Evolutionary conservation across 2,888 invertebrate species (phyloP).

Genomic region (Mythimna pallens): DNA sequence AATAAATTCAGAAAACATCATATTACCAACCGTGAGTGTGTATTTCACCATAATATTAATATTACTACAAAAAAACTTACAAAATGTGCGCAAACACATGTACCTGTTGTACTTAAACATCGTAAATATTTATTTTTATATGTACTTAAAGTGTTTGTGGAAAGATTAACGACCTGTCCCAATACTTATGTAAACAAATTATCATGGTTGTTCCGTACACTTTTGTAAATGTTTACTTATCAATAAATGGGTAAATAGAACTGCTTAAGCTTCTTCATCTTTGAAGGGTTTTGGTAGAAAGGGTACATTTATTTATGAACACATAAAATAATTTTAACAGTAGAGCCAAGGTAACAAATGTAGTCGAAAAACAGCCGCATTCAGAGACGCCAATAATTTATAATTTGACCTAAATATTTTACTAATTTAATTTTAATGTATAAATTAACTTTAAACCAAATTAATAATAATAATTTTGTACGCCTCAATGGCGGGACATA

Average conservation of each 20-base stretch:
- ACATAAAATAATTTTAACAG: too few species aligned
- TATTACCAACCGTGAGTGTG: constrained; percentile 11
- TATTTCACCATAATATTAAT: constrained; percentile 35
- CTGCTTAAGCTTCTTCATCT: background rate
- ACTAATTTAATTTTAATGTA: too few species aligned
- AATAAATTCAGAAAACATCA: constrained; percentile 41
- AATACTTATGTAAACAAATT: constrained; percentile 40
- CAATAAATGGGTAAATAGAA: background rate
- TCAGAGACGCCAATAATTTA: too few species aligned
- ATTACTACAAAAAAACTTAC: constrained; percentile 17
- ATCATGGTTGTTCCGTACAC: background rate
- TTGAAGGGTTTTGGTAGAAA: background rate
- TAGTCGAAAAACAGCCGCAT: too few species aligned
- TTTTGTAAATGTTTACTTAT: constrained; percentile 6
- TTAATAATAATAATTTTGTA: too few species aligned
- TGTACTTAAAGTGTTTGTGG: constrained; percentile 34
- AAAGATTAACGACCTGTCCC: constrained; percentile 42
- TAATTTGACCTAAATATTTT: too few species aligned
- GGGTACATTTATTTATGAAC: background rate
- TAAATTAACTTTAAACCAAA: too few species aligned
- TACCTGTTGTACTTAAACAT: constrained; percentile 15
- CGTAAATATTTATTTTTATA: constrained; percentile 48
- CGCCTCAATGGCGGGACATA: too few species aligned
- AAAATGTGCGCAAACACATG: constrained; percentile 7
- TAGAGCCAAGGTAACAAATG: too few species aligned